phyloP scores from a whole-genome alignment of 1,140 invertebrate species.

The Drosophila carrolli region DNA sequence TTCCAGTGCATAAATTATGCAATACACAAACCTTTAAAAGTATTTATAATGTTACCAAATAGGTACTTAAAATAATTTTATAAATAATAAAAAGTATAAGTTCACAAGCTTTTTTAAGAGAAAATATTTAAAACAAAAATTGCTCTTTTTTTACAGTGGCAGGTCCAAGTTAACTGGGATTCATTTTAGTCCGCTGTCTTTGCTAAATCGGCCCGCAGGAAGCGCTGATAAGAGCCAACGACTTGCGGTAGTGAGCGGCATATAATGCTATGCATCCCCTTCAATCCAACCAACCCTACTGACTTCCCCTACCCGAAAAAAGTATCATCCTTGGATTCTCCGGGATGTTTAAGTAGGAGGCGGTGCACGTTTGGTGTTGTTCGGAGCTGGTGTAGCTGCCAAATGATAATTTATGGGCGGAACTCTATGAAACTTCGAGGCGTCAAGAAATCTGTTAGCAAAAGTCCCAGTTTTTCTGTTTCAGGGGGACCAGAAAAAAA shows the following conservation, averaged over 20 bases:
- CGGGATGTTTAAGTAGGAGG: slow-evolving; percentile 19
- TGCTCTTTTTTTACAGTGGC: not conserved
- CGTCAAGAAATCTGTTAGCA: slow-evolving; percentile 71
- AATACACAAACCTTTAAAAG: too few relatives aligned
- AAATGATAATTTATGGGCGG: slow-evolving; percentile 81
- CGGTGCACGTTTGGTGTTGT: slow-evolving; percentile 20
- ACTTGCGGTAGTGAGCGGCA: slow-evolving; percentile 67
- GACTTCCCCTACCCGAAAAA: slow-evolving; percentile 14
- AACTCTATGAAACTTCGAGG: slow-evolving; percentile 66
- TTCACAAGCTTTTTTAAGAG: too few relatives aligned
- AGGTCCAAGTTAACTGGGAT: slow-evolving; percentile 31
- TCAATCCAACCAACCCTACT: slow-evolving; percentile 7
- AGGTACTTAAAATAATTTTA: too few relatives aligned
- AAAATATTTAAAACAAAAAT: too few relatives aligned
- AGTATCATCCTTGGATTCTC: slow-evolving; percentile 38
- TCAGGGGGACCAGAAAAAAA: not conserved
- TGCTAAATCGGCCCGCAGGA: slow-evolving; percentile 54
- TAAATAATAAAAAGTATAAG: too few relatives aligned
- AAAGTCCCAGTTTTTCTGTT: slow-evolving; percentile 33
- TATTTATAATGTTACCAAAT: not conserved
- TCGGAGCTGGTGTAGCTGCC: slow-evolving; percentile 58
- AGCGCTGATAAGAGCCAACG: slow-evolving; percentile 73
- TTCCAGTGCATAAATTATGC: too few relatives aligned
- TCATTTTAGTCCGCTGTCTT: slow-evolving; percentile 40
- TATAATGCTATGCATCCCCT: slow-evolving; percentile 60